A percentile compares a stretch with the other conserved stretches of the same genome.
Evolutionary conservation across 2,797 vertebrate species (phyloP).

Genomic region (Parambassis ranga): DNA sequence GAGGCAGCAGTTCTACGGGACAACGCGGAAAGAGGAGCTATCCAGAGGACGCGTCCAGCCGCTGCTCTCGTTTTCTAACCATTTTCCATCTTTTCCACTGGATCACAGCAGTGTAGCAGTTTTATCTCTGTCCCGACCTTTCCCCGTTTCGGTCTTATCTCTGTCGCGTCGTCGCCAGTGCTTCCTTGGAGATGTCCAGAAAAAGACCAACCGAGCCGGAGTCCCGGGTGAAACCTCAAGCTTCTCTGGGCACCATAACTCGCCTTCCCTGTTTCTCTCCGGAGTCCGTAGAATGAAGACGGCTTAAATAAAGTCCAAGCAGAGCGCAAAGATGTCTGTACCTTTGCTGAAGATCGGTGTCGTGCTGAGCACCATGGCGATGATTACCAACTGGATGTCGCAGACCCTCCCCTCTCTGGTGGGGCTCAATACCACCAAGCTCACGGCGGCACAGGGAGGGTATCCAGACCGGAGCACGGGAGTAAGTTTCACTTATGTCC

Average conservation of each 20-base stretch:
- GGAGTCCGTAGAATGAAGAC: slow-evolving; percentile 83
- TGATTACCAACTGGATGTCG: slow-evolving; percentile 98
- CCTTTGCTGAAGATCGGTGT: slow-evolving; percentile 94
- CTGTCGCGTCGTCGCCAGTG: slow-evolving; percentile 25
- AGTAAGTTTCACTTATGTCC: slow-evolving; percentile 77
- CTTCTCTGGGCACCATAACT: slow-evolving; percentile 67
- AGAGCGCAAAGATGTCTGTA: slow-evolving; percentile 86
- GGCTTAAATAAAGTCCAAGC: slow-evolving; percentile 60
- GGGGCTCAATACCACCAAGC: slow-evolving; percentile 93
- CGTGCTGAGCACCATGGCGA: slow-evolving; percentile 96
- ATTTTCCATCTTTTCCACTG: not conserved
- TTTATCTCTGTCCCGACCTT: not conserved
- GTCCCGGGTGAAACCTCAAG: slow-evolving; percentile 71
- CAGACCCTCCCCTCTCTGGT: slow-evolving; percentile 94
- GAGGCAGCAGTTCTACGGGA: slow-evolving; percentile 62
- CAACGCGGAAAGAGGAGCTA: slow-evolving; percentile 47
- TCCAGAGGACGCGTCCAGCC: not conserved
- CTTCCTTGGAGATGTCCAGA: slow-evolving; percentile 70
- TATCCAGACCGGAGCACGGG: slow-evolving; percentile 92
- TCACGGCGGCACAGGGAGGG: slow-evolving; percentile 90
- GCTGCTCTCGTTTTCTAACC: not conserved
- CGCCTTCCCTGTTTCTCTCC: slow-evolving; percentile 61
- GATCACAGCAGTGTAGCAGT: slow-evolving; percentile 18
- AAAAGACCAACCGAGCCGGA: slow-evolving; percentile 75
- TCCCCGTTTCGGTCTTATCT: slow-evolving; percentile 8